Percentiles rank a stretch among this genome's conserved stretches.
Evolutionary conservation across 2,888 invertebrate species (phyloP).

Genomic region (Mellilla xanthometata): DNA sequence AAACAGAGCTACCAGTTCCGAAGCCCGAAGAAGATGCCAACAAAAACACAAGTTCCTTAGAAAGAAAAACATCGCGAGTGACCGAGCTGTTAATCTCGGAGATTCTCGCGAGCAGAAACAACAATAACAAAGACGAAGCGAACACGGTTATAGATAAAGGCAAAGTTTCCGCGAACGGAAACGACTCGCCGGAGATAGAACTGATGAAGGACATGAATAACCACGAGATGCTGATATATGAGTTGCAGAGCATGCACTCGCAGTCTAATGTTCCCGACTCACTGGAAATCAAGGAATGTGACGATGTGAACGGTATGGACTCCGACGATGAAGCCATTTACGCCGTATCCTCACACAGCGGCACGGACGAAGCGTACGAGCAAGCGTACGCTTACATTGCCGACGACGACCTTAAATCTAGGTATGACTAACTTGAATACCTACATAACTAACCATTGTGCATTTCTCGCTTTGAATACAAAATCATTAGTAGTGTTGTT

Average conservation of each 20-base stretch:
- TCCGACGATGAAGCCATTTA: conserved; percentile 71
- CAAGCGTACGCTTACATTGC: conserved; percentile 73
- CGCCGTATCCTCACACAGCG: conserved; percentile 65
- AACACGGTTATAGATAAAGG: conserved; percentile 77
- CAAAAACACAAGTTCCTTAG: conserved; percentile 68
- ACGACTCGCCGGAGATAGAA: conserved; percentile 55
- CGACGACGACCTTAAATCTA: conserved; percentile 76
- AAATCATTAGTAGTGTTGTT: conserved; percentile 25
- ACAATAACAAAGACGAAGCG: conserved; percentile 69
- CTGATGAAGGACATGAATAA: conserved; percentile 79
- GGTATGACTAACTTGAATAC: conserved; percentile 45
- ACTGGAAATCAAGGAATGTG: conserved; percentile 45
- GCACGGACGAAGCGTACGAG: conserved; percentile 65
- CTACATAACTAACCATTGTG: not conserved
- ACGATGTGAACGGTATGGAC: conserved; percentile 59
- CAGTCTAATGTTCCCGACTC: conserved; percentile 63
- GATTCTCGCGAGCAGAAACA: conserved; percentile 76
- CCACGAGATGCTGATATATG: conserved; percentile 88
- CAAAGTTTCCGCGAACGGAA: conserved; percentile 59
- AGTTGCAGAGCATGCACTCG: conserved; percentile 86
- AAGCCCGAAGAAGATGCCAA: conserved; percentile 52
- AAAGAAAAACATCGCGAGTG: conserved; percentile 74
- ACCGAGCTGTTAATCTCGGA: conserved; percentile 79
- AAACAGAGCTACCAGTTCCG: conserved; percentile 41
- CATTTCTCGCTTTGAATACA: conserved; percentile 18